Evolutionary conservation across 2,797 vertebrate genomes (phyloP).

Genomic region (Diplodus puntazzo): DNA sequence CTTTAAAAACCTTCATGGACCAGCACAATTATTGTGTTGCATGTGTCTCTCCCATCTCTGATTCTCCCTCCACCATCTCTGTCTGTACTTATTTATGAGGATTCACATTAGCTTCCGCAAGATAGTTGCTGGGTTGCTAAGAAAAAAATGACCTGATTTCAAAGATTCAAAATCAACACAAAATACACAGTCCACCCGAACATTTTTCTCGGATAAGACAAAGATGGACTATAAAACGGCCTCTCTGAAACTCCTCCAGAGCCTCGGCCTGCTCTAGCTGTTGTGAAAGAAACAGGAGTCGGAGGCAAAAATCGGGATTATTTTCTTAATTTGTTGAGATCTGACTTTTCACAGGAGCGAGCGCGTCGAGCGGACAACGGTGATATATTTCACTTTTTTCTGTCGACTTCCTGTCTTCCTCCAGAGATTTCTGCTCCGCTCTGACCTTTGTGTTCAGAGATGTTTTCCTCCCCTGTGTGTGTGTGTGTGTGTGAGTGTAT

Average conservation of each 20-base stretch:
- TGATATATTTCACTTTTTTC: conserved; percentile 68
- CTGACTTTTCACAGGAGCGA: conserved; percentile 39
- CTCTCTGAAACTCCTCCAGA: neutral
- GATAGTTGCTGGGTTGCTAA: too few species aligned
- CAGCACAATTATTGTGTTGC: neutral
- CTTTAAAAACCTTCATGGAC: neutral
- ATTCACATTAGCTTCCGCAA: too few species aligned
- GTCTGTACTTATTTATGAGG: neutral
- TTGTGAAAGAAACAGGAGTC: neutral
- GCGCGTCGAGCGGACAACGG: neutral
- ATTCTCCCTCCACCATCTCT: neutral
- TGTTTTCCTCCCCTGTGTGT: conserved; percentile 71
- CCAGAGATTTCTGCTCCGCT: conserved; percentile 71
- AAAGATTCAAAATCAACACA: neutral
- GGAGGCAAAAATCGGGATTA: conserved; percentile 20
- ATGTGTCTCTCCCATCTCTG: neutral
- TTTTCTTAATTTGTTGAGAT: conserved; percentile 51
- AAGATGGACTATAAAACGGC: neutral
- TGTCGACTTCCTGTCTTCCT: conserved; percentile 71
- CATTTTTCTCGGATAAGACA: neutral
- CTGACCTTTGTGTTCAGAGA: conserved; percentile 81
- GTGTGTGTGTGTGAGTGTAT: conserved; percentile 19
- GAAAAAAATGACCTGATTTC: neutral
- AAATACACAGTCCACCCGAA: neutral
- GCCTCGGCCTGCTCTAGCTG: neutral